Percentiles rank a stretch among this genome's conserved stretches.
These are phyloP conservation scores for Mellivora capensis DNA, from an alignment of 2,113 vertebrate species.

Conservation along the genomic window DNA sequence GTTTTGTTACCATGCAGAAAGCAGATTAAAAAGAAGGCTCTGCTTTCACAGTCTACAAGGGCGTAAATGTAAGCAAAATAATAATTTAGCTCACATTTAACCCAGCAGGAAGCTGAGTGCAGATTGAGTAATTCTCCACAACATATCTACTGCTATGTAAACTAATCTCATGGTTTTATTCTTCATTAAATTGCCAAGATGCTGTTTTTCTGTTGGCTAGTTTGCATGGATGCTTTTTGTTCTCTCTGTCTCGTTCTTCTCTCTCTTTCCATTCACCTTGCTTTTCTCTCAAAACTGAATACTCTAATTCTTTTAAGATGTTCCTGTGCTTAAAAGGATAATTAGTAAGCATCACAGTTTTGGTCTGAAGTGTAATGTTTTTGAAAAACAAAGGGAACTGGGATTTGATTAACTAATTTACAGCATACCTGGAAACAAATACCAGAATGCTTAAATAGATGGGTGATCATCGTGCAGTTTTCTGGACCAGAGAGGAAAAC, in stretches of 20 bases:
- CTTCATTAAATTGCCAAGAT: conserved; percentile 74
- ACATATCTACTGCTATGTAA: conserved; percentile 72
- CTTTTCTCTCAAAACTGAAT: conserved; percentile 42
- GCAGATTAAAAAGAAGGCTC: conserved; percentile 66
- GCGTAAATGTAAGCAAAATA: conserved; percentile 81
- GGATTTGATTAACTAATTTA: not conserved
- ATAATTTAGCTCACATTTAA: conserved; percentile 82
- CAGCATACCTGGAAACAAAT: not conserved
- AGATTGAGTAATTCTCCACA: conserved; percentile 77
- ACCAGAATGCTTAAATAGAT: not conserved
- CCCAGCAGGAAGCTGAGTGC: conserved; percentile 78
- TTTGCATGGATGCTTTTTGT: conserved; percentile 20
- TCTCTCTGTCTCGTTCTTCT: accelerated
- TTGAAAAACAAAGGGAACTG: not conserved
- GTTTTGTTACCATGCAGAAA: conserved; percentile 68
- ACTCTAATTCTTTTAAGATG: not conserved
- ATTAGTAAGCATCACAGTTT: conserved; percentile 31
- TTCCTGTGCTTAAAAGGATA: conserved; percentile 37
- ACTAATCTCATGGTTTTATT: conserved; percentile 42
- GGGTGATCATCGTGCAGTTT: not conserved
- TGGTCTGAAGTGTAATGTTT: conserved; percentile 12
- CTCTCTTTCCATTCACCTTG: not conserved
- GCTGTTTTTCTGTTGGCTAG: conserved; percentile 59
- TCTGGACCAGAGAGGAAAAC: not conserved
- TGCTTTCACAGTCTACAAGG: conserved; percentile 72